Evolutionary conservation across 35 echinoderm and acorn worm species (phyloP).

Genomic region (Acanthaster planci): DNA sequence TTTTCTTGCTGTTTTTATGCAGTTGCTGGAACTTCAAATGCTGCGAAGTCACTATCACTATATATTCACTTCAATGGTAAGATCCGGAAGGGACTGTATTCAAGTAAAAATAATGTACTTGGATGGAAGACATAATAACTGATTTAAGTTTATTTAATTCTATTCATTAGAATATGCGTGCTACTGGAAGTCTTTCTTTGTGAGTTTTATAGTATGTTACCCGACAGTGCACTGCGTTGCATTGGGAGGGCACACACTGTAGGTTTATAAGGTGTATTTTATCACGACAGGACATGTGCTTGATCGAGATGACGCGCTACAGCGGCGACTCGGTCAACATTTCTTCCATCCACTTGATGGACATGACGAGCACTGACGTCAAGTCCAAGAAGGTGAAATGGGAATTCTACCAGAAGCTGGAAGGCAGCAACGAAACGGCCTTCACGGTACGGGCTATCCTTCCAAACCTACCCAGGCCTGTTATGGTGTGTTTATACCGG

Average conservation of each 20-base stretch:
- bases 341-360: constrained; percentile 22
- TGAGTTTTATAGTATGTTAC: too few species aligned
- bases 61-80: constrained; percentile 53
- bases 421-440: constrained; percentile 25
- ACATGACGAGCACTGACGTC: not conserved
- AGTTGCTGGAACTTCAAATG: constrained; percentile 50
- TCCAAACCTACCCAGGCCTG: too few species aligned
- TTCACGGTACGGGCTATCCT: constrained; percentile 37
- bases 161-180: too few species aligned
- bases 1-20: not conserved
- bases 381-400: not conserved
- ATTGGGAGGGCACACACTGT: too few species aligned
- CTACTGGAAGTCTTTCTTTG: too few species aligned
- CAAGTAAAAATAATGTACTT: too few species aligned
- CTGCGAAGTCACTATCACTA: constrained; percentile 49
- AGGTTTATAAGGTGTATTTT: not conserved
- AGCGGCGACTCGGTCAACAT: constrained; percentile 40
- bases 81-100: not conserved
- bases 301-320: constrained; percentile 33
- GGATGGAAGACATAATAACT: too few species aligned
- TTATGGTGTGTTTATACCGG: too few species aligned
- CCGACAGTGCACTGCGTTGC: too few species aligned
- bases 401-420: not conserved
- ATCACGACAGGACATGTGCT: constrained; percentile 8
- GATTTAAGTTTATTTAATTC: too few species aligned